Percentiles rank a stretch among this genome's conserved stretches.
phyloP scores from a whole-genome alignment of 2,113 vertebrate species.

The Ceratotherium simum region DNA sequence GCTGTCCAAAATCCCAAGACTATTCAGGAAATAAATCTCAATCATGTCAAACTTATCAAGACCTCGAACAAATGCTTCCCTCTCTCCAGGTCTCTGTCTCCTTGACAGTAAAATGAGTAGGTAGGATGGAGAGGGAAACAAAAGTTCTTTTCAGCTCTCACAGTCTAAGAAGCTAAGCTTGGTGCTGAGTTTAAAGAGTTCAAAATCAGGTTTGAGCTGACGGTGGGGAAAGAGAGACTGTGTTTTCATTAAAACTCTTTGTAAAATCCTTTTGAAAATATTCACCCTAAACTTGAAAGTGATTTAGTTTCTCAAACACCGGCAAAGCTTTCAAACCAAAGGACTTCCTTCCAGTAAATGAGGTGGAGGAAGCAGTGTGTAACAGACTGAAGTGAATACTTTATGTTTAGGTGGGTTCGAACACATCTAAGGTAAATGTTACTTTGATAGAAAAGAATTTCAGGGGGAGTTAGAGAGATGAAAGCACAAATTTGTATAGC shows the following conservation, averaged over 20 bases:
- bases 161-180: conserved; percentile 52
- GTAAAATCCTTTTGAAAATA: conserved; percentile 77
- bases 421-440: conserved; percentile 74
- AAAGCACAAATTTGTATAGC: conserved; percentile 74
- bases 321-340: conserved; percentile 74
- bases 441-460: conserved; percentile 77
- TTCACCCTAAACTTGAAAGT: conserved; percentile 76
- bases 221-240: conserved; percentile 30
- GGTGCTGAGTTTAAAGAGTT: conserved; percentile 55
- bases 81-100: background rate
- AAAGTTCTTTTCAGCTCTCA: conserved; percentile 32
- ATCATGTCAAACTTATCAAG: background rate
- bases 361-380: conserved; percentile 52
- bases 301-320: conserved; percentile 77
- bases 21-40: conserved; percentile 6
- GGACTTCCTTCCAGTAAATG: conserved; percentile 42
- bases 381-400: conserved; percentile 70
- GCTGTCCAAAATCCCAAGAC: background rate
- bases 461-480: conserved; percentile 62
- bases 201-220: conserved; percentile 60
- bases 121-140: background rate
- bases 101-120: conserved; percentile 13
- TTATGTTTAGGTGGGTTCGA: conserved; percentile 74
- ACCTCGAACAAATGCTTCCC: background rate
- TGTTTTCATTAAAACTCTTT: conserved; percentile 74